Evolutionary conservation across 2,797 vertebrate genomes (phyloP), one percentile per base, ranked within the genome.

Genomic region (Oreonectes daqikongensis): DNA sequence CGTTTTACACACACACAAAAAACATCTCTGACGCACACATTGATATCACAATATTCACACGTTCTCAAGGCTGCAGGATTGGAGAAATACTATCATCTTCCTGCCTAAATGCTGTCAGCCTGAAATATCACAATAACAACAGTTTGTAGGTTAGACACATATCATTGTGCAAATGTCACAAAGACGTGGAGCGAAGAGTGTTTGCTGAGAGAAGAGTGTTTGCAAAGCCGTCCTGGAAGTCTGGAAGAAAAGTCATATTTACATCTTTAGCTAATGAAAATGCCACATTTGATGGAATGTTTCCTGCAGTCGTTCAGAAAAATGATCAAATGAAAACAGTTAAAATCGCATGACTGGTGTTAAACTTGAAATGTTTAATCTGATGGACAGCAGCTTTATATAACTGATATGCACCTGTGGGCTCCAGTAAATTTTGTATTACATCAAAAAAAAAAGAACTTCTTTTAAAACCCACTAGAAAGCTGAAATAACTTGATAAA

Each of bases 191-290:
- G 28, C 28, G 14, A 46, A 20, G 14, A 35, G 24, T 65, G 20
- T 73, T 59, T 69, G 42, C 30, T 32, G 20, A 46, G 24, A 17
- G n/a, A 72, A n/a, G n/a, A n/a, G n/a, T n/a, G n/a, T n/a, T n/a
- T n/a, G 40, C 55, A 35, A 8, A 6, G 32, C 32, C 8, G 32
- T 35, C 5, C 44, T 17, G 44, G 18, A 50, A 52, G 44, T 32
- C 28, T 65, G 28, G n/a, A 65, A 66, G 10, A 42, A 46, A 38
- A n/a, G 42, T 40, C 42, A 35, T 77, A 70, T 77, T 70, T 63
- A 65, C 60, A 78, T 59, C 48, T 55, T 15, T 22, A 65, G 66
- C 22, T 15, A 73, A 64, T 48, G 28, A 78, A 72, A 60, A 72
- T 65, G 60, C 66, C 26, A 44, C 40, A 78, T 59, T 65, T 71